Evolutionary conservation across 2,113 vertebrate species (phyloP).

Genomic region (Ptilorrhoa leucosticta): DNA sequence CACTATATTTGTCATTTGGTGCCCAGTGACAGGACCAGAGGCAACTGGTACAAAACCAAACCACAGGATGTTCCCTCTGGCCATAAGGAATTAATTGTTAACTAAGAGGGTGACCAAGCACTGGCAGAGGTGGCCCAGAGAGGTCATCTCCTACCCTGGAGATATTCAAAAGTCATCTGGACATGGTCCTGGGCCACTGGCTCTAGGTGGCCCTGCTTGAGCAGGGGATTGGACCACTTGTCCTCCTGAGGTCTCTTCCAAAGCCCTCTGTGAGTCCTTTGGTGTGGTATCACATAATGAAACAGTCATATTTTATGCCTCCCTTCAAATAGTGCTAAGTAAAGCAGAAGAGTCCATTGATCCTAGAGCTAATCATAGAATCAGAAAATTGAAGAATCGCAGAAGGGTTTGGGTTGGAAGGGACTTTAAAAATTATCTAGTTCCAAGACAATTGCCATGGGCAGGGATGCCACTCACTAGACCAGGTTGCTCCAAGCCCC

Average conservation of each 20-base stretch:
- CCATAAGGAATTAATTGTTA: neutral
- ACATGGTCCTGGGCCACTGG: neutral
- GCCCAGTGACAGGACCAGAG: neutral
- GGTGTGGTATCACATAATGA: too few relatives aligned
- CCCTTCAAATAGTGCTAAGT: neutral
- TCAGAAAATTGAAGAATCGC: neutral
- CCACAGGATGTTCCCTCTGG: neutral
- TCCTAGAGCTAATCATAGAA: neutral
- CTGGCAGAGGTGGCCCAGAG: neutral
- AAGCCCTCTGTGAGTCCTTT: neutral
- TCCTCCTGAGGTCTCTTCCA: neutral
- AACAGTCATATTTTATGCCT: neutral
- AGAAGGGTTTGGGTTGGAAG: neutral
- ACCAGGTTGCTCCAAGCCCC: neutral
- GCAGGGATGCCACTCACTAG: neutral
- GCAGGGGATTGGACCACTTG: too few relatives aligned
- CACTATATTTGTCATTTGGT: neutral
- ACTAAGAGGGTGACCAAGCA: neutral
- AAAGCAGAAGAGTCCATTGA: neutral
- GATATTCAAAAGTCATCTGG: neutral
- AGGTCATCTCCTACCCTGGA: neutral
- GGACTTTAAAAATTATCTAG: fast-evolving
- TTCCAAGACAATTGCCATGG: neutral
- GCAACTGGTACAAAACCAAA: neutral
- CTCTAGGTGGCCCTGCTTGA: neutral